Evolutionary conservation across 1,140 invertebrate species (phyloP).

Genomic region (Glomeris maerens): DNA sequence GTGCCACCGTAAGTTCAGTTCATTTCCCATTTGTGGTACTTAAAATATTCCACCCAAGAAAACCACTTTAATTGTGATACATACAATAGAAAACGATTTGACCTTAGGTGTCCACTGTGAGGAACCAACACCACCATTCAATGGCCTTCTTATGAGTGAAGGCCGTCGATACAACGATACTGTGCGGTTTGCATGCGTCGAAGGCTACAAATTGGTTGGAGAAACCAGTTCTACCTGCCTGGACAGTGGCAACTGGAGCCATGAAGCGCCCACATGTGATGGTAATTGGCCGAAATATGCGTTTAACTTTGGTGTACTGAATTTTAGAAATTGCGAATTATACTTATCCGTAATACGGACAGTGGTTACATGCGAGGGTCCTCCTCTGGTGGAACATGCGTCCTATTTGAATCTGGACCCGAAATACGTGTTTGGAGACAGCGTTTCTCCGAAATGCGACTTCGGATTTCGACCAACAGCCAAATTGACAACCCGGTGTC

Average conservation of each 20-base stretch:
- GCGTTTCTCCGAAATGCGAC: slow-evolving; percentile 23
- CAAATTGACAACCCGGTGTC: slow-evolving; percentile 35
- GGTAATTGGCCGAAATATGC: slow-evolving; percentile 10
- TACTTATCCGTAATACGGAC: slow-evolving; percentile 8
- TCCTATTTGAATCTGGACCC: slow-evolving; percentile 10
- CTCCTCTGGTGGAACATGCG: slow-evolving; percentile 9
- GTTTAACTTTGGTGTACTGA: neutral
- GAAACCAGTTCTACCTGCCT: slow-evolving; percentile 13
- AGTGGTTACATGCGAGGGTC: slow-evolving; percentile 16
- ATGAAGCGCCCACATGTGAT: slow-evolving; percentile 19
- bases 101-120: slow-evolving; percentile 14
- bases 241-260: slow-evolving; percentile 20
- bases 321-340: neutral
- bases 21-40: neutral
- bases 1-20: slow-evolving; percentile 18
- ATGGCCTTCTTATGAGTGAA: slow-evolving; percentile 20
- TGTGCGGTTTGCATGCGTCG: slow-evolving; percentile 21
- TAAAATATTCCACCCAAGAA: slow-evolving; percentile 1
- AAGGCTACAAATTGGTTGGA: slow-evolving; percentile 21
- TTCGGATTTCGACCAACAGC: slow-evolving; percentile 34
- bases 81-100: slow-evolving; percentile 6
- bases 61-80: slow-evolving; percentile 5
- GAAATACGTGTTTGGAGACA: slow-evolving; percentile 21
- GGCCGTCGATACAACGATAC: slow-evolving; percentile 13
- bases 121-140: slow-evolving; percentile 15